phyloP scores from a whole-genome alignment of 2,797 vertebrate species.

The Gorsachius magnificus region DNA sequence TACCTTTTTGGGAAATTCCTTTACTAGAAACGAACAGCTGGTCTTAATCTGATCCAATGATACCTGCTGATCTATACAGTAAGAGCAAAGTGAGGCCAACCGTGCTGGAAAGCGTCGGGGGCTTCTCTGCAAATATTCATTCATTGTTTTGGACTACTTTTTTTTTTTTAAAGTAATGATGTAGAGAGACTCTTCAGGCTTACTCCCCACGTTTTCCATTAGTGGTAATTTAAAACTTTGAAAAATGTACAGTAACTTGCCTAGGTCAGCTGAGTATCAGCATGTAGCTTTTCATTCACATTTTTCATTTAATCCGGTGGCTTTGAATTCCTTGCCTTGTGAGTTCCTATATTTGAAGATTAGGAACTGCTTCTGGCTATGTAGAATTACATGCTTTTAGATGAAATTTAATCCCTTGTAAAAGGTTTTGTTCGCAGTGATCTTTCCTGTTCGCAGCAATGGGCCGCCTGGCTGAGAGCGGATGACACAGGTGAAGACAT shows the following conservation, averaged over 20 bases:
- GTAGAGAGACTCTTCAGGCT: slow-evolving; percentile 47
- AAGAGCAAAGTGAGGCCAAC: slow-evolving; percentile 55
- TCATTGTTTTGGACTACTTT: slow-evolving; percentile 52
- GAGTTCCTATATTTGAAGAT: slow-evolving; percentile 77
- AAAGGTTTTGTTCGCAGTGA: slow-evolving; percentile 64
- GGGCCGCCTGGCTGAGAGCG: slow-evolving; percentile 40
- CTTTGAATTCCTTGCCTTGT: slow-evolving; percentile 78
- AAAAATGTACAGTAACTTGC: slow-evolving; percentile 67
- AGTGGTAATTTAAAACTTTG: slow-evolving; percentile 63
- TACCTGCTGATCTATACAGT: slow-evolving; percentile 72
- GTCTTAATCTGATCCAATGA: slow-evolving; percentile 72
- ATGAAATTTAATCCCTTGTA: slow-evolving; percentile 76
- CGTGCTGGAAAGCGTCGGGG: slow-evolving; percentile 14
- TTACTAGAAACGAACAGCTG: slow-evolving; percentile 68
- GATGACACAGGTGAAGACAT: slow-evolving; percentile 63
- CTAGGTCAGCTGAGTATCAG: slow-evolving; percentile 63
- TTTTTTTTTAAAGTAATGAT: slow-evolving; percentile 62
- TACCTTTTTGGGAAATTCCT: slow-evolving; percentile 74
- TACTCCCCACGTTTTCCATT: slow-evolving; percentile 62
- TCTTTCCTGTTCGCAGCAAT: slow-evolving; percentile 52
- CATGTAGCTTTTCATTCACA: slow-evolving; percentile 71
- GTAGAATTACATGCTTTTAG: slow-evolving; percentile 78
- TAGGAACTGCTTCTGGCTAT: slow-evolving; percentile 74
- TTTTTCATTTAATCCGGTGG: slow-evolving; percentile 77
- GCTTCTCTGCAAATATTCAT: slow-evolving; percentile 62